Conservation (phyloP, 2,797 vertebrate species). For the Myotis planiceps region DNA sequence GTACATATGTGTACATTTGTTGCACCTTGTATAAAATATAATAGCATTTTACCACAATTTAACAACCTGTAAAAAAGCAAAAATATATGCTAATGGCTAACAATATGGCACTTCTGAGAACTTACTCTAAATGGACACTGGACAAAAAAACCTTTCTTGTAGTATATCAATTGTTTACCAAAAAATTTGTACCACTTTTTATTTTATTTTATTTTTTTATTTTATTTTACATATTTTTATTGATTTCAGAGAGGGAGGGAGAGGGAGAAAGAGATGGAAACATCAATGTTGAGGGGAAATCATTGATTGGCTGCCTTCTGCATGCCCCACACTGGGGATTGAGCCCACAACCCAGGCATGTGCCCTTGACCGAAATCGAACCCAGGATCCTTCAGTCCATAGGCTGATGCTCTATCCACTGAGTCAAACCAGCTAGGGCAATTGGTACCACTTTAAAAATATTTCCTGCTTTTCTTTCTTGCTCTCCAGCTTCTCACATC, state of each 20-base stretch:
- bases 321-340: no score
- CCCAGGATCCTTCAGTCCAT: no score
- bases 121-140: neutral
- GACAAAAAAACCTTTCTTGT: neutral
- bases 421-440: neutral
- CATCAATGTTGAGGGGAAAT: no score
- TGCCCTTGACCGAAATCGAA: no score
- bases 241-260: no score
- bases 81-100: neutral
- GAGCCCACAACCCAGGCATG: no score
- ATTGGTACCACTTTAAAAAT: neutral
- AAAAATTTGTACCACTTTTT: neutral
- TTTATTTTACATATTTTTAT: no score
- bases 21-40: neutral
- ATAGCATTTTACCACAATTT: neutral
- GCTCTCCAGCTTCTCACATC: neutral
- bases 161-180: neutral
- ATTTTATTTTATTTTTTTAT: no score
- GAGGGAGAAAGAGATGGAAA: no score
- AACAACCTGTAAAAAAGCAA: neutral
- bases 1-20: neutral
- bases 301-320: no score
- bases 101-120: neutral
- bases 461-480: neutral
- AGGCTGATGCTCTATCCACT: no score